Conservation (phyloP, 2,888 invertebrate genomes). For the Acanthoscelides obtectus region DNA sequence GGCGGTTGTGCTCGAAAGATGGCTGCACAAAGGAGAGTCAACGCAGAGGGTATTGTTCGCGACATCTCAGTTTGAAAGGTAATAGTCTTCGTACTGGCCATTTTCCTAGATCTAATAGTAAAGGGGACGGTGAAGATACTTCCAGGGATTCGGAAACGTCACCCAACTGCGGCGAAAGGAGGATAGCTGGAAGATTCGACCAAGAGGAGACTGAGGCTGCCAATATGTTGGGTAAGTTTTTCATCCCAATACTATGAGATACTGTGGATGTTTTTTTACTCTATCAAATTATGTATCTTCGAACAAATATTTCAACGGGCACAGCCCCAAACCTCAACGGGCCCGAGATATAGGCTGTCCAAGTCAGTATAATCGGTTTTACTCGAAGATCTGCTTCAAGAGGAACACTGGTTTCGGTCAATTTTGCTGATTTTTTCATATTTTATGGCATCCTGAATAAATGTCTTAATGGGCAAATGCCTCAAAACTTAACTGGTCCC, state of each 20-base stretch:
- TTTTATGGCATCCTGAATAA: too few relatives aligned
- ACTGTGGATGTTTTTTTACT: too few relatives aligned
- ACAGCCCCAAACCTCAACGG: too few relatives aligned
- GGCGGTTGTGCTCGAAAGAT: constrained; percentile 91
- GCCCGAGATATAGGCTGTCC: too few relatives aligned
- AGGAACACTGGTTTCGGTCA: too few relatives aligned
- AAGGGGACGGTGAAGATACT: constrained; percentile 74
- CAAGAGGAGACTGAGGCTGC: constrained; percentile 96
- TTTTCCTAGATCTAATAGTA: constrained; percentile 54
- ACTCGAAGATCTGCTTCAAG: too few relatives aligned
- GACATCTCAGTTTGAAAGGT: constrained; percentile 90
- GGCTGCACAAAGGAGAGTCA: constrained; percentile 97
- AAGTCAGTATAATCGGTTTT: too few relatives aligned
- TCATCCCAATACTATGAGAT: not conserved
- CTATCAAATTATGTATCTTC: too few relatives aligned
- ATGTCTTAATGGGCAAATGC: too few relatives aligned
- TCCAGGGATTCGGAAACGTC: constrained; percentile 86
- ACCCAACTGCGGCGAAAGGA: constrained; percentile 69
- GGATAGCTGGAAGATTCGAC: constrained; percentile 80
- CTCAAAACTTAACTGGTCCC: too few relatives aligned
- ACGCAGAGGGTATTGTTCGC: constrained; percentile 91
- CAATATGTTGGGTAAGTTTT: constrained; percentile 78
- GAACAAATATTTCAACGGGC: too few relatives aligned
- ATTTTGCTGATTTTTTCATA: too few relatives aligned
- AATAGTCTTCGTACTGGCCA: constrained; percentile 50